Evolutionary conservation across 1,140 invertebrate genomes (phyloP).

Genomic region (Euwallacea similis): DNA sequence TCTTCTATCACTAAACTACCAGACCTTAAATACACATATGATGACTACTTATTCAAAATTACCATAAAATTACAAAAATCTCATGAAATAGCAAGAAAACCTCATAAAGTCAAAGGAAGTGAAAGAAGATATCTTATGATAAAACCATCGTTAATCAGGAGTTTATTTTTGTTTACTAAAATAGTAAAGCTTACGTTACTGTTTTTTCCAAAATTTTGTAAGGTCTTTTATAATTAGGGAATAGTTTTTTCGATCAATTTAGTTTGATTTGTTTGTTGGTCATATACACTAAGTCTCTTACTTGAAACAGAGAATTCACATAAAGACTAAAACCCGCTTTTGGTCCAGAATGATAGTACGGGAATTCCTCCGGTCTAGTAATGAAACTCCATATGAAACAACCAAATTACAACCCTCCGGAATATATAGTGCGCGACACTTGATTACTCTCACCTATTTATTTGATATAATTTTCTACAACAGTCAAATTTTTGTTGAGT

Average conservation of each 20-base stretch:
- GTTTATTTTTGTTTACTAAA: no score
- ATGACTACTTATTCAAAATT: constrained; percentile 18
- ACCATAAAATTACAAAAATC: constrained; percentile 16
- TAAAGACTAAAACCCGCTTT: neutral
- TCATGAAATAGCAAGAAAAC: constrained; percentile 14
- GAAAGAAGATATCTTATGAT: constrained; percentile 10
- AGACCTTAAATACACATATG: constrained; percentile 29
- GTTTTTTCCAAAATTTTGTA: no score
- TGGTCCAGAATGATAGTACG: neutral
- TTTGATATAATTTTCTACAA: no score
- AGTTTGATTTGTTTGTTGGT: no score
- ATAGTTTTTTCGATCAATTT: no score
- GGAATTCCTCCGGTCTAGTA: neutral
- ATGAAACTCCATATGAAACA: neutral
- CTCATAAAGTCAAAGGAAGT: constrained; percentile 11
- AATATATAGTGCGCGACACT: neutral
- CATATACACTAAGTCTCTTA: no score
- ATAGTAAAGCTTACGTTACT: no score
- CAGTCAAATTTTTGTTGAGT: no score
- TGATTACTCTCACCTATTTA: no score
- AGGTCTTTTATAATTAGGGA: no score
- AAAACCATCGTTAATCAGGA: constrained; percentile 21
- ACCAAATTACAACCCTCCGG: neutral
- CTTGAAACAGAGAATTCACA: neutral
- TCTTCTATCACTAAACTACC: constrained; percentile 13